Evolutionary conservation across 2,113 vertebrate species (phyloP).

Genomic region (Tenrec ecaudatus): DNA sequence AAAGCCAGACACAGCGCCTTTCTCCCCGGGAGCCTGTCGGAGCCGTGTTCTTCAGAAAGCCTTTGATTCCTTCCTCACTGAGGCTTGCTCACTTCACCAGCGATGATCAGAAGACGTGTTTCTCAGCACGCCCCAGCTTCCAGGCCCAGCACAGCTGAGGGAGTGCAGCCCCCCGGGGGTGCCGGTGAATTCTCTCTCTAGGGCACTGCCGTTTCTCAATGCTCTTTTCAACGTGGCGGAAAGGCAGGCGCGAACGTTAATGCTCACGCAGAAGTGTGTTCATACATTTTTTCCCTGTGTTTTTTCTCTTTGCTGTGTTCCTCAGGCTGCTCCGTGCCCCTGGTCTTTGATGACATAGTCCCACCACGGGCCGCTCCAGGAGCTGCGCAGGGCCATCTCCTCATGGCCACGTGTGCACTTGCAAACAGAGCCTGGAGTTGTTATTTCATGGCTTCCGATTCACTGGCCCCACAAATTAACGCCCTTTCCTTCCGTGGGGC

Average conservation of each 20-base stretch:
- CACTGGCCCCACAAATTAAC: constrained; percentile 2
- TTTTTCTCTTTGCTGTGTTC: constrained; percentile 45
- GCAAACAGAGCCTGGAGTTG: neutral
- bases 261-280: neutral
- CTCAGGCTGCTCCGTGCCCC: neutral
- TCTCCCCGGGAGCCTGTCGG: rapidly evolving
- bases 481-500: neutral
- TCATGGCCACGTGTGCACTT: neutral
- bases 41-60: no score
- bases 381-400: neutral
- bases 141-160: neutral
- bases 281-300: neutral
- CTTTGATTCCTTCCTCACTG: rapidly evolving
- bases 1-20: neutral
- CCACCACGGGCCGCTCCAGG: neutral
- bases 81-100: rapidly evolving
- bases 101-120: rapidly evolving
- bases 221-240: no score
- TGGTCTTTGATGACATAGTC: neutral
- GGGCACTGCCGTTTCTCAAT: rapidly evolving
- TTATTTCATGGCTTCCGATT: neutral
- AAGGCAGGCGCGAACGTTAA: neutral
- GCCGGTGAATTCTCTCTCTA: rapidly evolving
- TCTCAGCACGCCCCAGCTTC: rapidly evolving
- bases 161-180: rapidly evolving